These are phyloP conservation scores for Tragelaphus eurycerus DNA, from an alignment of 2,797 vertebrate species.

Conservation along the genomic window DNA sequence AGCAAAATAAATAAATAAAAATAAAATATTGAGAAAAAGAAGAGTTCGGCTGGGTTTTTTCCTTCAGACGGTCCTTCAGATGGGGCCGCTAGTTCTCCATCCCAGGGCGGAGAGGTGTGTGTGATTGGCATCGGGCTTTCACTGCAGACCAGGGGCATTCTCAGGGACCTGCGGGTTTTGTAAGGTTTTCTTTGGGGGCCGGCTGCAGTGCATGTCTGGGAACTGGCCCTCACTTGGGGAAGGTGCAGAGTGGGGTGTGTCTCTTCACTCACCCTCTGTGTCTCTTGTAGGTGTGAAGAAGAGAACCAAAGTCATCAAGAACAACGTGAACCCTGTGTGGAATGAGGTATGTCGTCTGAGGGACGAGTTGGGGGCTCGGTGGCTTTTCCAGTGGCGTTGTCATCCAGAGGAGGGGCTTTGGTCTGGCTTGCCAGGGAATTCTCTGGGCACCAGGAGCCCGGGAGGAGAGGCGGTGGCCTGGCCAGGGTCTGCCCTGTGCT, in stretches of 20 bases:
- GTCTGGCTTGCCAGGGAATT: neutral
- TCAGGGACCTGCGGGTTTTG: neutral
- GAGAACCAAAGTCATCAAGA: slow-evolving; percentile 96
- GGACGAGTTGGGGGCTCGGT: neutral
- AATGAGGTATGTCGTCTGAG: slow-evolving; percentile 88
- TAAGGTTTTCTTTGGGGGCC: neutral
- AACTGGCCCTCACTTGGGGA: neutral
- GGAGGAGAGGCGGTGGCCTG: neutral
- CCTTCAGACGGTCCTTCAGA: neutral
- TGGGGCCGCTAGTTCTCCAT: neutral
- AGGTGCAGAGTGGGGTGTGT: rapidly evolving
- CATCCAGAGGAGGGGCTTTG: neutral
- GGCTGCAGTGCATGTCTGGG: neutral
- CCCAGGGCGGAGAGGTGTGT: neutral
- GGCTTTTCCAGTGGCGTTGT: neutral
- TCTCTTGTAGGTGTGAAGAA: slow-evolving; percentile 91
- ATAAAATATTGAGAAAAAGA: neutral
- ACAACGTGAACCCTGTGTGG: slow-evolving; percentile 95
- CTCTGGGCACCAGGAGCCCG: neutral
- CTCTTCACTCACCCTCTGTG: neutral
- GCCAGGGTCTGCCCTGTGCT: neutral
- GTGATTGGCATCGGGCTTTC: neutral
- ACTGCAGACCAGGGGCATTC: neutral
- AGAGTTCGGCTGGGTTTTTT: neutral
- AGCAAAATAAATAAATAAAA: neutral